phyloP scores from a whole-genome alignment of 2,888 invertebrate species.

The Deroplatys truncata region DNA sequence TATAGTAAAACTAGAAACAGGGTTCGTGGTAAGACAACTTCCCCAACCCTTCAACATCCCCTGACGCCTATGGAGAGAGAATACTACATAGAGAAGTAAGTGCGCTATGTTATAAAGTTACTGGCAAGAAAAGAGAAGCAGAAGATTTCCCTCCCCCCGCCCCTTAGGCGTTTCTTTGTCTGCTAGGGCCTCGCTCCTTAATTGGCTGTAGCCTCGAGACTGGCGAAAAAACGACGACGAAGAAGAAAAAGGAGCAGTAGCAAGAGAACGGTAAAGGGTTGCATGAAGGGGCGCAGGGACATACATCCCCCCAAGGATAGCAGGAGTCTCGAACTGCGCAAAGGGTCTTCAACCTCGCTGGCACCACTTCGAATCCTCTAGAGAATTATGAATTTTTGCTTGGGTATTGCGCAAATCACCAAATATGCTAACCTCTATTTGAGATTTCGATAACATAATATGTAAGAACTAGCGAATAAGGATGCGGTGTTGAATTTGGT shows the following conservation, averaged over 20 bases:
- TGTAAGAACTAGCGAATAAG: too few species aligned
- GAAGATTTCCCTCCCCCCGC: constrained; percentile 1
- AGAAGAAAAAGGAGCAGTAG: background rate
- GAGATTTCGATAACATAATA: too few species aligned
- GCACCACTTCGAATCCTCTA: background rate
- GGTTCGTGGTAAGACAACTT: constrained; percentile 1
- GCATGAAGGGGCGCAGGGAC: background rate
- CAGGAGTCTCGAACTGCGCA: background rate
- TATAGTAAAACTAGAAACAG: constrained; percentile 4
- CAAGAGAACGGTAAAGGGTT: background rate
- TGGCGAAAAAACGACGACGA: background rate
- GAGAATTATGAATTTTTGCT: background rate
- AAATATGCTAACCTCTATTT: too few species aligned
- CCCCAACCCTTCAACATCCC: background rate
- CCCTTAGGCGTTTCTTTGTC: constrained; percentile 15
- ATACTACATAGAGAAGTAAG: constrained; percentile 5
- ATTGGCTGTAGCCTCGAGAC: constrained; percentile 17
- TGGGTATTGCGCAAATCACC: background rate
- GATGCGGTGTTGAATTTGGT: too few species aligned
- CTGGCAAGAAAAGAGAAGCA: background rate
- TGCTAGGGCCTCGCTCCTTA: background rate
- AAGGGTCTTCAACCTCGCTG: background rate
- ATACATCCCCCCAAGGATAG: background rate
- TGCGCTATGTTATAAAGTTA: constrained; percentile 17
- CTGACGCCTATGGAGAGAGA: background rate